phyloP scores from a whole-genome alignment of 1,140 invertebrate species.

The Aphaenogaster rudis region DNA sequence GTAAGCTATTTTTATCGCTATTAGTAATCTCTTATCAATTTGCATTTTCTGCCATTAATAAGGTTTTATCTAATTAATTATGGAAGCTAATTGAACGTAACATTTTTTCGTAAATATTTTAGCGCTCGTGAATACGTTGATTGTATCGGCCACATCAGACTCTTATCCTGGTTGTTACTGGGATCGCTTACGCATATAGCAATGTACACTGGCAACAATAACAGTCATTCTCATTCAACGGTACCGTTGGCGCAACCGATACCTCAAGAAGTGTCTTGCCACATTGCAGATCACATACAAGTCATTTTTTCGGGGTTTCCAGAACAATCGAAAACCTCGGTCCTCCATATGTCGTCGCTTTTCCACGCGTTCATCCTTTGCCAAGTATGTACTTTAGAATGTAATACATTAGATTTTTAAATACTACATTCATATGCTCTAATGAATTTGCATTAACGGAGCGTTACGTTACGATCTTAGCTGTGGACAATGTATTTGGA shows the following conservation, averaged over 20 bases:
- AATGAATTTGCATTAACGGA: neutral
- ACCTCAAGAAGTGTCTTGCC: slow-evolving; percentile 97
- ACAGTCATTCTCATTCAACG: slow-evolving; percentile 80
- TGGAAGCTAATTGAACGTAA: neutral
- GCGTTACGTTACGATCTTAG: slow-evolving; percentile 83
- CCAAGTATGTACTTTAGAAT: slow-evolving; percentile 87
- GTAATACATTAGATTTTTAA: neutral
- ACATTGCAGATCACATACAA: slow-evolving; percentile 99
- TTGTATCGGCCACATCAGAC: slow-evolving; percentile 97
- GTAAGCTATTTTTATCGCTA: slow-evolving; percentile 84
- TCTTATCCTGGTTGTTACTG: slow-evolving; percentile 98
- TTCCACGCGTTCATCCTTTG: slow-evolving; percentile 94
- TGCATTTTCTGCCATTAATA: neutral
- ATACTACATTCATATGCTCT: neutral
- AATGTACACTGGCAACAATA: slow-evolving; percentile 86
- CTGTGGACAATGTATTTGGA: slow-evolving; percentile 99
- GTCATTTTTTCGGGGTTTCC: slow-evolving; percentile 98
- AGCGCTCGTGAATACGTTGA: slow-evolving; percentile 98
- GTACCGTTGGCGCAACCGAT: slow-evolving; percentile 93
- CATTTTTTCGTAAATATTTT: slow-evolving; percentile 68
- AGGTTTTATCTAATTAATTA: slow-evolving; percentile 1
- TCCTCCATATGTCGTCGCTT: slow-evolving; percentile 96
- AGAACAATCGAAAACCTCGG: slow-evolving; percentile 96
- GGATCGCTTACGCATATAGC: slow-evolving; percentile 96
- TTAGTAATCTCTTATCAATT: slow-evolving; percentile 13